Base-by-base conservation (phyloP, 2,797 vertebrate genomes). In the Alcedo atthis region DNA sequence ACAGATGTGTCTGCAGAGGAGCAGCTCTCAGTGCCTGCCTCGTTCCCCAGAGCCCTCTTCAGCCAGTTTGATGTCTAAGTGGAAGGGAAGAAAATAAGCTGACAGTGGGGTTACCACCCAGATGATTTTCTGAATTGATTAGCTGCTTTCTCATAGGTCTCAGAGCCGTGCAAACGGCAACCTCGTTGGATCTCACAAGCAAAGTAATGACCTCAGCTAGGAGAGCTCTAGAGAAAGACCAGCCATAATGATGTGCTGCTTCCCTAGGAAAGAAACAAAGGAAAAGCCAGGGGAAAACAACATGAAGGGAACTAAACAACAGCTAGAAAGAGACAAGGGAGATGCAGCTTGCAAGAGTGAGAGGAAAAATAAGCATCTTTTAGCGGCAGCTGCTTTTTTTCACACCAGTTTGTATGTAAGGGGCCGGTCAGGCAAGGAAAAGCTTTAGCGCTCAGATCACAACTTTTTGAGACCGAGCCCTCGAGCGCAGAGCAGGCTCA, bases 121-220 rank as follows among this genome's bases (percentile, higher is more conserved):
- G 94, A 96, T 92, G 96, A 96, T 97, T 97, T 94, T 93, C 94
- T 95, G 96, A 97, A 96, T 96, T 97, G 96, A 97, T 97, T 96
- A 97, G 94, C 89, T 95, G 92, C 88, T 87, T 85, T 89, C 88
- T 81, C 86, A n/a, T 42, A 82, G 94, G 94, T 91, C 92, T 92
- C 64, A 5, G 55, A 80, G 93, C 86, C 93, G 16, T 64, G 78
- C 93, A 93, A 96, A 91, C 80, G 96, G 91, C 70, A 90, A 81
- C 92, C 87, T 67, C 25, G 12, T 21, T 64, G 93, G 90, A 81
- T 94, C 90, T 89, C 32, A 2, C 66, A 53, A 22, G 94, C 89
- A 71, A 85, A 91, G 94, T 92, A 96, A 96, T 85, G 92, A 95
- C 92, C 95, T 73, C 43, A 3, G 73, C 70, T 33, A 57, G 85